Base-by-base conservation (phyloP, 2,797 vertebrate species). In the Pseudopleuronectes americanus region DNA sequence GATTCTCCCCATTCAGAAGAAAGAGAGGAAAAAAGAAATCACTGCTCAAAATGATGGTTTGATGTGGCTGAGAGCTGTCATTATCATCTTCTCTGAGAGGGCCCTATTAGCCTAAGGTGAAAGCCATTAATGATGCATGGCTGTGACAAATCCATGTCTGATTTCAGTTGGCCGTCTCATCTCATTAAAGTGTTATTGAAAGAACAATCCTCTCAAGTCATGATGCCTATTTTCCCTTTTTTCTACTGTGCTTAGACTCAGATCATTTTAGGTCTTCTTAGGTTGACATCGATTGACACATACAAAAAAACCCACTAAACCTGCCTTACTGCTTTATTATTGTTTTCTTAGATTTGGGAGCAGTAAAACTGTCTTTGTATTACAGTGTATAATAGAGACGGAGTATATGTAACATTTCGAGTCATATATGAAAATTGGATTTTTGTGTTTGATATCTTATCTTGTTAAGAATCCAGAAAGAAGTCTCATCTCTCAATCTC, bases 41-140 rank as follows among this genome's bases (percentile, higher is more conserved):
- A 57, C 16, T 31, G 47, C 59, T 68, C 36, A 53, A 73, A 81
- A 79, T 65, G 36, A 84, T 8, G 10, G 56, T 67, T 81, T 59
- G 68, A 71, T 68, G 59, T 71, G 63, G 57, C 80, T 58, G 53
- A 26, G 84, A 79, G 71, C 75, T 69, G 64, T 70, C 64, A 66
- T 84, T 80, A 77, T 82, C 36, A 69, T 84, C 76, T 87, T 77
- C 51, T 63, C 36, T 52, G 53, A 59, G 69, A 79, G 74, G 74
- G 74, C 26, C 59, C 74, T 76, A 83, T 80, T 77, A 87, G 75
- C 71, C 65, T 14, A 43, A 80, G 77, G 89, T 89, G 73, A 84
- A 78, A 62, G 54, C 70, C 75, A 82, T 89, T 85, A 86, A 79
- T 57, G 79, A 84, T 80, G 57, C 76, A 66, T 65, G 53, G 64